A percentile compares a stretch with the other conserved stretches of the same genome.
Conservation (phyloP, 1,140 invertebrate species). For the Drosophila lacteicornis region DNA sequence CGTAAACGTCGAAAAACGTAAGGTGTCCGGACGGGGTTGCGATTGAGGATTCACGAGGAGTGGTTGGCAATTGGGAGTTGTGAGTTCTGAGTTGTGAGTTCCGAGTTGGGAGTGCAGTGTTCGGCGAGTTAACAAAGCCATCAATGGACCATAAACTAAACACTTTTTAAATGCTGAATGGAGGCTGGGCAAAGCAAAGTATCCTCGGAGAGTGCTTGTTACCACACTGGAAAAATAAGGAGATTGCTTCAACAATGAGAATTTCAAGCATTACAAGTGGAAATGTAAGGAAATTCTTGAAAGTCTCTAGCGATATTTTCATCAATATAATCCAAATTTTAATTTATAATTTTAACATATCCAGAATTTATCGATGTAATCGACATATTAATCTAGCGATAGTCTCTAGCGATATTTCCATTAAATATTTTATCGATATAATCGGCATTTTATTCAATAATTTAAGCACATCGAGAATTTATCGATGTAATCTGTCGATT, state of each 20-base stretch:
- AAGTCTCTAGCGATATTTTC: no score
- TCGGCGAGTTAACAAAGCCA: slow-evolving; percentile 83
- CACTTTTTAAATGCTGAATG: slow-evolving; percentile 80
- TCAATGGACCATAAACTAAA: slow-evolving; percentile 84
- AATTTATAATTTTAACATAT: neutral
- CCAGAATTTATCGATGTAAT: neutral
- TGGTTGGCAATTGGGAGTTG: slow-evolving; percentile 18
- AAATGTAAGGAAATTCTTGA: neutral
- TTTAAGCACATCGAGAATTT: no score
- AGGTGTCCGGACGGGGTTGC: slow-evolving; percentile 71
- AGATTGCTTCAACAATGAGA: neutral
- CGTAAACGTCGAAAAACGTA: slow-evolving; percentile 84
- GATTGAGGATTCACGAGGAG: slow-evolving; percentile 53
- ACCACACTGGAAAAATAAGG: neutral
- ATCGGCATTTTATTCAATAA: no score
- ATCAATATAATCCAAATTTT: neutral
- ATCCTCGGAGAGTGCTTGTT: slow-evolving; percentile 31
- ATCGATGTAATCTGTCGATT: no score
- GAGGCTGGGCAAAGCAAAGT: slow-evolving; percentile 31
- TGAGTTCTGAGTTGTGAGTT: slow-evolving; percentile 7
- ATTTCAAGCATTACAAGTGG: neutral
- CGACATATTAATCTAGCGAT: no score
- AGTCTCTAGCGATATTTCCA: no score
- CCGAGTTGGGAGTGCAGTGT: slow-evolving; percentile 44
- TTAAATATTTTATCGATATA: no score